These are phyloP conservation scores for Lemur catta DNA, from an alignment of 2,797 vertebrate species.

Conservation along the genomic window DNA sequence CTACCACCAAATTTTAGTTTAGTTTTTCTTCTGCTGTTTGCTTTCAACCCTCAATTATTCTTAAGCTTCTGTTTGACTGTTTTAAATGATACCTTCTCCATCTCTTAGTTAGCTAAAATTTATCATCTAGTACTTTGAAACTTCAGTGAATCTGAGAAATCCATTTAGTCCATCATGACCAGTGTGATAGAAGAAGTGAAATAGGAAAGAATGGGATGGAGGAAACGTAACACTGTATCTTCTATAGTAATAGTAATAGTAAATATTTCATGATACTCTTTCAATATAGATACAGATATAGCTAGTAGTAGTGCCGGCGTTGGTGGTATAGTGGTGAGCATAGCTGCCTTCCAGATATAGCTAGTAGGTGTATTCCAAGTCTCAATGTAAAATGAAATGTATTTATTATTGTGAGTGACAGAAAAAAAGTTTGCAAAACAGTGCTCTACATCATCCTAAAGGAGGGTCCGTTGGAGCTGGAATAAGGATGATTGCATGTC, in stretches of 20 bases:
- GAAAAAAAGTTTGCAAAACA: neutral
- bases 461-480: neutral
- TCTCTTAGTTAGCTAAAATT: neutral
- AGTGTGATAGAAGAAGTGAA: neutral
- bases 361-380: neutral
- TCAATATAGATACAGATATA: neutral
- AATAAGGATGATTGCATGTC: neutral
- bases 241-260: neutral
- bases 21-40: neutral
- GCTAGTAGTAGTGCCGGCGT: too few species aligned
- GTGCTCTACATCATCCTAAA: neutral
- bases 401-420: neutral
- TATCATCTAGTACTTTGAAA: neutral
- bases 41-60: neutral
- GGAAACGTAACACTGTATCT: neutral
- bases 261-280: neutral
- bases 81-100: neutral
- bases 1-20: neutral
- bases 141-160: neutral
- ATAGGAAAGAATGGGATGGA: neutral
- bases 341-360: neutral
- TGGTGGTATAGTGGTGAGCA: too few species aligned
- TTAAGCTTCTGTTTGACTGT: neutral
- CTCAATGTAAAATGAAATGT: neutral
- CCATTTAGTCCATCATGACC: neutral